phyloP scores from a whole-genome alignment of 2,888 invertebrate genomes.

The Drosophila paracracens region DNA sequence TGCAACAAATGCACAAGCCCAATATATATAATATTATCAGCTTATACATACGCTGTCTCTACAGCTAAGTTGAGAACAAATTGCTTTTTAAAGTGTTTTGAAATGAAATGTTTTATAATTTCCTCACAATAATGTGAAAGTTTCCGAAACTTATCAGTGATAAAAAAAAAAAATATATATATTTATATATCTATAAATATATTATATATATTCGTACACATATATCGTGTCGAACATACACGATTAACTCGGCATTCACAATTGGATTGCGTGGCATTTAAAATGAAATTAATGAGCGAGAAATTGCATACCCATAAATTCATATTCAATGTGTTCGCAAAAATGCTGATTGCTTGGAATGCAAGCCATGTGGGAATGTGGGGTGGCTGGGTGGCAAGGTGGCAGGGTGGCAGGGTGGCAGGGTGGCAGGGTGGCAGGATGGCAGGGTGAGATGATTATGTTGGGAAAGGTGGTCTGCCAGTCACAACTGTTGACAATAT shows the following conservation, averaged over 20 bases:
- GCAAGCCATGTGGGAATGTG: not conserved
- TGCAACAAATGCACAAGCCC: not conserved
- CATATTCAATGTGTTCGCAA: slow-evolving; percentile 39
- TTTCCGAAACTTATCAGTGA: not conserved
- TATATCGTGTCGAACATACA: not conserved
- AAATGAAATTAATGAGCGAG: slow-evolving; percentile 63
- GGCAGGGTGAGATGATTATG: not conserved
- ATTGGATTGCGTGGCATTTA: slow-evolving; percentile 12
- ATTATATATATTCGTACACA: not conserved
- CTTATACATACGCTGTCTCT: slow-evolving; percentile 10
- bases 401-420: not conserved
- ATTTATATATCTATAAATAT: not conserved
- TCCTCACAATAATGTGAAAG: too few species aligned
- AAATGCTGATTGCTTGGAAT: slow-evolving; percentile 52
- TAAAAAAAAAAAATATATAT: not conserved
- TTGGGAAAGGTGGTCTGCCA: not conserved
- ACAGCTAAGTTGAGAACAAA: not conserved
- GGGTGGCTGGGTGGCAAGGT: too few species aligned
- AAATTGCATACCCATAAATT: slow-evolving; percentile 53
- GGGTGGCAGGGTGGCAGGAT: too few species aligned
- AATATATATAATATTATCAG: too few species aligned
- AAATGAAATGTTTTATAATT: not conserved
- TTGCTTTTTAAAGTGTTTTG: not conserved
- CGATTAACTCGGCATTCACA: not conserved
- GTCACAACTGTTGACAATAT: slow-evolving; percentile 70